Base-by-base conservation (phyloP, 2,113 vertebrate genomes). In the Puntigrus tetrazona region DNA sequence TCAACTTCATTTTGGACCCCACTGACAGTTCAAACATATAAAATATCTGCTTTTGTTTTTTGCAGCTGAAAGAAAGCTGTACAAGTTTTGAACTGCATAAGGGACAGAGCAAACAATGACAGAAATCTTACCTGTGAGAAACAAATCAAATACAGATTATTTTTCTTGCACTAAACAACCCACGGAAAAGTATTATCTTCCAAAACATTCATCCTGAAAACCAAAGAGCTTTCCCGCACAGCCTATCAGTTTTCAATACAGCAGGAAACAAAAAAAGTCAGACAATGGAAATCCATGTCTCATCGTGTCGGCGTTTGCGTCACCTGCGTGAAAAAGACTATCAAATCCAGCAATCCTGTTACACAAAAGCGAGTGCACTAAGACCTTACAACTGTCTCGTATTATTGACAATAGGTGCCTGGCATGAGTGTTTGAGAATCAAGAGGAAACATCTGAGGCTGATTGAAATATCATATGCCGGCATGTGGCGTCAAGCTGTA, bases 391-490 rank as follows among this genome's bases (percentile, higher is more conserved):
- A 81, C 25, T 70, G 79, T 36, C 59, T 81, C 63, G n/a, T 14
- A 81, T 67, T 65, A 81, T 69, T 67, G 79, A 81, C 78, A 81
- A 81, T 81, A 70, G 79, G 22, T 81, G 79, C 29, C 79, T 52
- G 43, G 63, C 61, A 69, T 81, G 63, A 52, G 20, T 34, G 79
- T 69, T 70, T 31, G 79, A 81, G 79, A 81, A 81, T 81, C 79
- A 81, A 52, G 79, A 81, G 79, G 79, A 81, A 81, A 81, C 79
- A 81, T 81, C 79, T 81, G 79, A 81, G 63, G 43, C 45, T 34
- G 79, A 81, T 81, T 81, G 79, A 34, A 69, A 81, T 47, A 70
- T 70, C 63, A 81, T 69, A 69, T 52, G 43, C 41, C 22, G 38
- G 59, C 79, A 81, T 81, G 63, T 81, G 79, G 79, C 18, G 79